These are phyloP conservation scores for Limanda limanda DNA, from an alignment of 2,113 vertebrate species.

Conservation along the genomic window DNA sequence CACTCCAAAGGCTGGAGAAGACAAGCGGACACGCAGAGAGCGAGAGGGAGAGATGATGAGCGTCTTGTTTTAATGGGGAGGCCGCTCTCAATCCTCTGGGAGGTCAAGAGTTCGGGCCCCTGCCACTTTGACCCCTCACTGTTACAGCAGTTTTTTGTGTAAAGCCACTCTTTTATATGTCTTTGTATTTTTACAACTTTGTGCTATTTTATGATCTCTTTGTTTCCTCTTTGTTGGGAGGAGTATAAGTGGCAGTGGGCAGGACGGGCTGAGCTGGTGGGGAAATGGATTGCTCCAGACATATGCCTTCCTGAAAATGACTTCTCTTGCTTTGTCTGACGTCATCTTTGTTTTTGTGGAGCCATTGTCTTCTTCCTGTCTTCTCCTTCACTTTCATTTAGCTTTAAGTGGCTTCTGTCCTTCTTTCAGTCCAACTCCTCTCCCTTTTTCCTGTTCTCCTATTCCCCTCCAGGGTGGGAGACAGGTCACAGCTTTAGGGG, in stretches of 20 bases:
- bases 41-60: conserved; percentile 50
- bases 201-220: conserved; percentile 75
- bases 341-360: neutral
- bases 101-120: conserved; percentile 81
- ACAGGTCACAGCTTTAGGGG: conserved; percentile 82
- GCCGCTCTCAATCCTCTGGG: conserved; percentile 51
- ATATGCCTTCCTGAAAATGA: neutral
- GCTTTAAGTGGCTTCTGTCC: neutral
- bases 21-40: neutral
- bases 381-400: neutral
- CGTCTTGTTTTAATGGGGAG: conserved; percentile 72
- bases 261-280: conserved; percentile 26
- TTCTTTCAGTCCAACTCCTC: conserved; percentile 30
- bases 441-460: conserved; percentile 49
- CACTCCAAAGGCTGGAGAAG: conserved; percentile 6
- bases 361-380: neutral
- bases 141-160: conserved; percentile 66
- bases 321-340: conserved; percentile 4
- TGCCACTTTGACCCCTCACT: conserved; percentile 71
- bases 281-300: conserved; percentile 22
- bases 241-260: conserved; percentile 45
- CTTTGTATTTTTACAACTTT: conserved; percentile 70
- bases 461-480: conserved; percentile 68
- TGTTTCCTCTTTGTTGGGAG: conserved; percentile 66
- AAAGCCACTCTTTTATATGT: conserved; percentile 63